phyloP scores from a whole-genome alignment of 37 sponge, comb jelly and placozoan species.

The Oscarella lobularis region DNA sequence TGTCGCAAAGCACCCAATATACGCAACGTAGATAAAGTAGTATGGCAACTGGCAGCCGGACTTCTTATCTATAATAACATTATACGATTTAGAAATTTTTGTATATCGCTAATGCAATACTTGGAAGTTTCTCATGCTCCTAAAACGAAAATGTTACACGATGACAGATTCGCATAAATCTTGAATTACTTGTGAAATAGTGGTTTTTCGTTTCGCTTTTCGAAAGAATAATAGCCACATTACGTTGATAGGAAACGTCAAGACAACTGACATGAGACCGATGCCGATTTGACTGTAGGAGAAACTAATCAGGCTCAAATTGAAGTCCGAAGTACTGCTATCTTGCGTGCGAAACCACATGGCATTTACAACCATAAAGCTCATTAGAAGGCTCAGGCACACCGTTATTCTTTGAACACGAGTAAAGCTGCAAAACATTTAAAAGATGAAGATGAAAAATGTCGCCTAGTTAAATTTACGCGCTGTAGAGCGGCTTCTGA shows the following conservation, averaged over 20 bases:
- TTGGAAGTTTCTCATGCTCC: too few relatives aligned
- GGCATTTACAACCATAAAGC: neutral
- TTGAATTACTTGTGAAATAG: too few relatives aligned
- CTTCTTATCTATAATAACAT: too few relatives aligned
- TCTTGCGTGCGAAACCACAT: neutral
- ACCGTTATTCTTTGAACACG: neutral
- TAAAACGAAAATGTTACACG: too few relatives aligned
- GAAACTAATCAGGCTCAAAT: neutral
- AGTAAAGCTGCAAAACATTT: neutral
- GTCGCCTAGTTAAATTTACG: neutral
- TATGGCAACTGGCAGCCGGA: neutral
- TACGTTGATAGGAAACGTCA: neutral
- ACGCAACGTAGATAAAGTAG: neutral
- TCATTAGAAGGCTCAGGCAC: neutral
- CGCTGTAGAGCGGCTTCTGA: neutral
- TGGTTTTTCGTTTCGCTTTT: neutral
- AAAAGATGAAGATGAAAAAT: too few relatives aligned
- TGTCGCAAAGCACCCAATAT: neutral
- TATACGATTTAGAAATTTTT: too few relatives aligned
- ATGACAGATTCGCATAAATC: too few relatives aligned
- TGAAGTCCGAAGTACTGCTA: neutral
- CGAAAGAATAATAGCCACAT: neutral
- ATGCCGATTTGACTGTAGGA: neutral
- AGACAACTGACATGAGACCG: neutral
- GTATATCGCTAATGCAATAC: too few relatives aligned